A percentile compares a stretch with the other conserved stretches of the same genome.
phyloP scores from a whole-genome alignment of 2,797 vertebrate species.

The Oophaga sylvatica region DNA sequence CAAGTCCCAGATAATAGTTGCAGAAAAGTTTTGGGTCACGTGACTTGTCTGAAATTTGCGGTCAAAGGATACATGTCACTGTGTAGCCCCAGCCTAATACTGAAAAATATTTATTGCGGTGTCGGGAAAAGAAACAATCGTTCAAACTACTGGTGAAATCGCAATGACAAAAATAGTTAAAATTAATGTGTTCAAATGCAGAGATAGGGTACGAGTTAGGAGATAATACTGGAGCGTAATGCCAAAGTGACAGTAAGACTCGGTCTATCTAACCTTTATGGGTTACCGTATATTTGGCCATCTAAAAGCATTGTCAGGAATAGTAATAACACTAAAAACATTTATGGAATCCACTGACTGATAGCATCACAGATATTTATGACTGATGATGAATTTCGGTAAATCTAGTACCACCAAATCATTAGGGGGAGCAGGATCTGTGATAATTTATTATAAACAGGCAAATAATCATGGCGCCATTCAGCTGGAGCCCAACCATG shows the following conservation, averaged over 20 bases:
- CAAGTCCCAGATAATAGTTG: too few relatives aligned
- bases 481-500: not conserved
- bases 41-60: too few relatives aligned
- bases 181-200: not conserved
- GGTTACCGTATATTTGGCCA: too few relatives aligned
- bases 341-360: too few relatives aligned
- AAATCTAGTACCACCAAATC: too few relatives aligned
- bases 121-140: not conserved
- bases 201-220: not conserved
- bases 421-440: not conserved
- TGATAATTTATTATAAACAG: not conserved
- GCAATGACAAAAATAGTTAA: not conserved
- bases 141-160: not conserved
- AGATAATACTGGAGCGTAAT: too few relatives aligned
- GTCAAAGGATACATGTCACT: too few relatives aligned
- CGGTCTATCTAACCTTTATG: too few relatives aligned
- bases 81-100: too few relatives aligned
- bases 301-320: not conserved
- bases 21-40: too few relatives aligned
- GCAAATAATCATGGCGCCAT: not conserved
- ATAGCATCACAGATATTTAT: too few relatives aligned
- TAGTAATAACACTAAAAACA: not conserved
- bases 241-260: too few relatives aligned
- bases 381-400: not conserved
- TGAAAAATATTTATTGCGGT: not conserved